phyloP scores from a whole-genome alignment of 2,797 vertebrate genomes.

The Schizopygopsis malacanthus region DNA sequence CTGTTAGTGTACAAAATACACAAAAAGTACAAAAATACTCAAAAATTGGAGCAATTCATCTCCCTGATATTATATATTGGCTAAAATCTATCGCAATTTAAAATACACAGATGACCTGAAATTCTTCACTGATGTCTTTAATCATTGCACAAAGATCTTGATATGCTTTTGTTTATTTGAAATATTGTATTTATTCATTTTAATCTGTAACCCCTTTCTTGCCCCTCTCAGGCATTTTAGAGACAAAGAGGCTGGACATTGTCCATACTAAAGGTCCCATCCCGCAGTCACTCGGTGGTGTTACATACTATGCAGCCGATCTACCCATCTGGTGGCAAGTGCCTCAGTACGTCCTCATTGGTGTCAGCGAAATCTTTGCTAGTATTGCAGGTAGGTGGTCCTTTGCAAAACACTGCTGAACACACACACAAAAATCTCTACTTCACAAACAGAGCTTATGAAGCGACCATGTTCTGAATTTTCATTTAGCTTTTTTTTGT shows the following conservation, averaged over 20 bases:
- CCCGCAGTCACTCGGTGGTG: slow-evolving; percentile 87
- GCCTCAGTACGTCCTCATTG: slow-evolving; percentile 97
- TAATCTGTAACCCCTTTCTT: slow-evolving; percentile 1
- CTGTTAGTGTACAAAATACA: too few species aligned
- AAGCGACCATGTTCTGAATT: not conserved
- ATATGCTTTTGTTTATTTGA: not conserved
- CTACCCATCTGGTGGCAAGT: slow-evolving; percentile 97
- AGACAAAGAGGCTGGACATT: slow-evolving; percentile 91
- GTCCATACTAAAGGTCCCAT: slow-evolving; percentile 81
- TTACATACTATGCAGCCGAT: slow-evolving; percentile 89
- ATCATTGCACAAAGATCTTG: too few species aligned
- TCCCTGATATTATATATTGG: not conserved
- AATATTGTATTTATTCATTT: not conserved
- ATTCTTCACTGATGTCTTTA: not conserved
- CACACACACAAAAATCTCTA: not conserved
- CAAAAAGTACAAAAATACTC: not conserved
- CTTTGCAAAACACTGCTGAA: not conserved
- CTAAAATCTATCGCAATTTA: not conserved
- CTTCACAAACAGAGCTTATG: not conserved
- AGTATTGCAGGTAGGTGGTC: slow-evolving; percentile 91
- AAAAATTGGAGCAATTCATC: not conserved
- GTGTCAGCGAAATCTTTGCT: slow-evolving; percentile 97
- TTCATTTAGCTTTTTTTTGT: not conserved
- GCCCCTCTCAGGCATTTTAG: slow-evolving; percentile 86
- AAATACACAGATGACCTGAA: not conserved